Evolutionary conservation across 2,888 invertebrate species (phyloP), one percentile per base, ranked within the genome.

Genomic region (Pyrrhia umbra): DNA sequence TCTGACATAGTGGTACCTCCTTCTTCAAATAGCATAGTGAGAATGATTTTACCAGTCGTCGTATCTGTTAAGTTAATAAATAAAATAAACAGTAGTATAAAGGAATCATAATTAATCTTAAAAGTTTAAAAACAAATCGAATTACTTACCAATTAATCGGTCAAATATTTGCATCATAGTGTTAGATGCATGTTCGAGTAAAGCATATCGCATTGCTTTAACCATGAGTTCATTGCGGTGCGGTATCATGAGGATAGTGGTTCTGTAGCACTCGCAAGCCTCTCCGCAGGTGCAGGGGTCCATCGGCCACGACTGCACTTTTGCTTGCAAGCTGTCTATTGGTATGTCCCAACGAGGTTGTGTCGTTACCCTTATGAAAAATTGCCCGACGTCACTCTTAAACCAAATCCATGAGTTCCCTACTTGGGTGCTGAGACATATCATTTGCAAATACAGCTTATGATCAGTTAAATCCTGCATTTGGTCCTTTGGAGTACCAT

Each of bases 321-420:
- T 88, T 6, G 86, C 85, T 75, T 88, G 89, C 23, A 95, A 61
- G 13, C 90, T 92, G 42, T 94, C 94, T 68, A 92, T 80, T 1
- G 91, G 87, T 43, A 92, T 58, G 75, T 94, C 94, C 90, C 92
- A 93, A 16, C 94, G 89, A 27, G 94, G 88, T 58, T 92, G 92
- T 1, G 92, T 88, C 1, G 90, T 91, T 9, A 94, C 84, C 76
- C 86, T 89, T 23, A 94, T 85, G 58, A 90, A 94, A 77, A 95
- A 95, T 75, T 94, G 92, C 1, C 94, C 94, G 10, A 89, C 45
- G 10, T 89, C 89, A 50, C 92, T 88, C 68, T 83, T 84, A 63
- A 95, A 93, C 94, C 94, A 95, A 69, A 95, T 85, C 93, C 93
- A 94, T 0, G 89, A 81, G 72, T 90, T 92, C 6, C 85, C 89